A percentile compares a stretch with the other conserved stretches of the same genome.
phyloP scores from a whole-genome alignment of 2,888 invertebrate species.

The Fissipunctia ypsillon region DNA sequence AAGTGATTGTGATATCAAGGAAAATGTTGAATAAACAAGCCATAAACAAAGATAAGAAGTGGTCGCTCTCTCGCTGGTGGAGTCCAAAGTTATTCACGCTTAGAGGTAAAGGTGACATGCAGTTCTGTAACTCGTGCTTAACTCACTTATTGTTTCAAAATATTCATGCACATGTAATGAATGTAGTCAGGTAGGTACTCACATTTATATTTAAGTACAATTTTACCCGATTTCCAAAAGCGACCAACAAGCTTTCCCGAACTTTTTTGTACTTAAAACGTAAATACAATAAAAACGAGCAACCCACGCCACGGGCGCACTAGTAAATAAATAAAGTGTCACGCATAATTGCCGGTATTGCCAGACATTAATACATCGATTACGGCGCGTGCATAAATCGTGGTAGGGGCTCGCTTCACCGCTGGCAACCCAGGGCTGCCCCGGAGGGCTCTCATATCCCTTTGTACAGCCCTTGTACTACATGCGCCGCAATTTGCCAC shows the following conservation, averaged over 20 bases:
- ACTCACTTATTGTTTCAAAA: background rate
- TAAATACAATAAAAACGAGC: slow-evolving; percentile 45
- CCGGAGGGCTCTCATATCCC: slow-evolving; percentile 46
- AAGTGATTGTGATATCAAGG: background rate
- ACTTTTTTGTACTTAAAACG: slow-evolving; percentile 7
- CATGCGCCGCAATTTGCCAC: slow-evolving; percentile 70
- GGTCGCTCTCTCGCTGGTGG: background rate
- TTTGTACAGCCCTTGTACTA: slow-evolving; percentile 67
- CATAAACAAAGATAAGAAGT: background rate
- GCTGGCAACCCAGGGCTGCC: slow-evolving; percentile 36
- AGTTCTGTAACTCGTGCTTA: background rate
- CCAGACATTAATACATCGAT: slow-evolving; percentile 58
- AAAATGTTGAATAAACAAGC: background rate
- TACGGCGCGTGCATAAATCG: slow-evolving; percentile 57
- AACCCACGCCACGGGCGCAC: slow-evolving; percentile 37
- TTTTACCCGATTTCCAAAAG: background rate
- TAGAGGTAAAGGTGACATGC: background rate
- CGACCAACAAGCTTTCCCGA: background rate
- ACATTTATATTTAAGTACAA: background rate
- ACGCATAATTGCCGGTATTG: slow-evolving; percentile 57
- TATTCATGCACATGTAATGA: background rate
- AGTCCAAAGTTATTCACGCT: background rate
- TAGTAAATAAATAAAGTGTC: slow-evolving; percentile 63
- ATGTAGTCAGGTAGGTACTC: background rate
- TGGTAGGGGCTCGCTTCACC: slow-evolving; percentile 48